These are phyloP conservation scores for Columba janthina DNA, from an alignment of 2,113 vertebrate genomes.

Conservation along the genomic window DNA sequence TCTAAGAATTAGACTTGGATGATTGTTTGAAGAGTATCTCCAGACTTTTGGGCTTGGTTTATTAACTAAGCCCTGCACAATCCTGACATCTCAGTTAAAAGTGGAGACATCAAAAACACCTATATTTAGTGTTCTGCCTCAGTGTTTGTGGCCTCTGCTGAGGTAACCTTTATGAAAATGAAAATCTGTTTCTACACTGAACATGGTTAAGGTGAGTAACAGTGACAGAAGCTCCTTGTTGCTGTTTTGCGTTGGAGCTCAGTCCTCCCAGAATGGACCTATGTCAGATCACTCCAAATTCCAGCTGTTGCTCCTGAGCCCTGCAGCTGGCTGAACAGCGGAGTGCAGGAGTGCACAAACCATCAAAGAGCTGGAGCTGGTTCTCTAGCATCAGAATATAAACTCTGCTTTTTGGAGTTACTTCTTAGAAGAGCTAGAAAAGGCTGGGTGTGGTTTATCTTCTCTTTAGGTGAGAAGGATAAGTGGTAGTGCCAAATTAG, in stretches of 20 bases:
- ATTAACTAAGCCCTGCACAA: not conserved
- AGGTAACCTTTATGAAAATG: not conserved
- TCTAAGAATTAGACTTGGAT: not conserved
- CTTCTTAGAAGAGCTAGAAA: not conserved
- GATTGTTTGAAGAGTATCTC: not conserved
- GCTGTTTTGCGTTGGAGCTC: not conserved
- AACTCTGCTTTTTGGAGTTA: not conserved
- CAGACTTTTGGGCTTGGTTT: not conserved
- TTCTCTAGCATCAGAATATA: not conserved
- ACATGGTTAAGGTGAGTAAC: not conserved
- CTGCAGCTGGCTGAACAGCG: not conserved
- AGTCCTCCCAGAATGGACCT: not conserved
- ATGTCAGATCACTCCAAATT: not conserved
- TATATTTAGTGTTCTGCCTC: not conserved
- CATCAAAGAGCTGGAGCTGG: not conserved
- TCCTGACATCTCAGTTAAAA: not conserved
- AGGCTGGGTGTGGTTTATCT: not conserved
- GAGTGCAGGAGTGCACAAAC: not conserved
- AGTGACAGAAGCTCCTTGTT: not conserved
- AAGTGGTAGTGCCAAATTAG: not conserved
- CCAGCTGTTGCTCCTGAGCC: not conserved
- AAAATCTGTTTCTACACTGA: not conserved
- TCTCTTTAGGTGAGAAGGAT: not conserved
- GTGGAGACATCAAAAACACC: not conserved
- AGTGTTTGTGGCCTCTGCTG: not conserved